Base-by-base conservation (phyloP, 2,113 vertebrate species). In the Callithrix jacchus region DNA sequence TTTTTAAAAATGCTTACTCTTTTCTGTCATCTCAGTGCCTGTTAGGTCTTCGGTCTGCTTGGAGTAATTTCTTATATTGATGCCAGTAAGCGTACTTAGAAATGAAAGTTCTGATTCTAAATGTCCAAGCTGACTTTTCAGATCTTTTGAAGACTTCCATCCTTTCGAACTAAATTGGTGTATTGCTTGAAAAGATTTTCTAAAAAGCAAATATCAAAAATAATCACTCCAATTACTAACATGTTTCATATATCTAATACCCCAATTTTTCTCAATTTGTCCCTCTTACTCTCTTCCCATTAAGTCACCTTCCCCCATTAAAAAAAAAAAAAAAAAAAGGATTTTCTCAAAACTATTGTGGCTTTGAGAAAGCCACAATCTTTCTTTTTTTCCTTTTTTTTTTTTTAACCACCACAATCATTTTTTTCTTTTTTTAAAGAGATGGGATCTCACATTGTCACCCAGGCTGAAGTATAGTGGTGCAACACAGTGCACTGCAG, bases 21-120 rank as follows among this genome's bases (percentile, higher is more conserved):
- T 98, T 87, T 93, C 94, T 12, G 64, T n/a, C 81, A 77, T 61
- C 42, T 95, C 91, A 56, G 89, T 49, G 32, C 21, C 82, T n/a
- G n/a, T 54, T 37, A 92, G 13, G 11, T 98, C 97, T 74, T 99
- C 16, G 8, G 97, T 99, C 95, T 98, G 98, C 96, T 95, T 98
- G 54, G 82, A 98, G 96, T 99, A 99, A 73, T 97, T 97, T 37
- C 90, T 98, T 89, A 99, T 98, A 70, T n/a, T 98, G 95, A 99
- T 97, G 37, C 99, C 98, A 74, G 99, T 99, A 37, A 99, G 94
- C 14, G 97, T 93, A 3, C 95, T 98, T 96, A 99, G 98, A 96
- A 98, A 98, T 10, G 96, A 96, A 42, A 99, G 97, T 73, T 99
- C 98, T 32, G 95, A 94, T 98, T 99, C 98, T 92, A 99, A 80